Evolutionary conservation across 2,888 invertebrate genomes (phyloP), one percentile per base, ranked within the genome.

Genomic region (Pristionchus arcanus): DNA sequence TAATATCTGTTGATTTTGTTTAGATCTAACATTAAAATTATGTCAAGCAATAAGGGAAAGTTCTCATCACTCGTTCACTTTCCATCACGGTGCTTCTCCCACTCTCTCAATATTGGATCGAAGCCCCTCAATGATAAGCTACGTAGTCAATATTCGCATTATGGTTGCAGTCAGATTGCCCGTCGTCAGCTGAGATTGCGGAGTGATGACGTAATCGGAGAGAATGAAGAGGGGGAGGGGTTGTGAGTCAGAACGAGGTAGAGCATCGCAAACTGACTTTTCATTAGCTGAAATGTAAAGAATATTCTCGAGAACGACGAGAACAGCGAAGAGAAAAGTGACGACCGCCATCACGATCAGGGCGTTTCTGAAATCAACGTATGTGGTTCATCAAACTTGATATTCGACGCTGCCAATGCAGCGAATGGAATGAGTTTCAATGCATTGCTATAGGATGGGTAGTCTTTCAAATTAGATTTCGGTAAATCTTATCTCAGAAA

Each of bases 291-390:
- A 42, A 4, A 88, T 88, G 55, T 74, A 88, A 0, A 88, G 87
- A 63, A 88, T 74, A 68, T 88, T 88, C 87, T 88, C 87, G 87
- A 88, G 71, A 28, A 88, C 74, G 53, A 88, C 87, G 34, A 88
- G 55, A 42, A 88, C 21, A 21, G 87, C 87, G 55, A 88, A 88
- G 87, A 88, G 74, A 34, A 88, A 88, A 53, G 87, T 88, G 71
- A 88, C 37, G 37, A 74, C 66, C 25, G 87, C 74, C 74, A 88
- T 88, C n/a, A 49, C 49, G 74, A 74, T 55, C 31, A 88, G 31
- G 34, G 55, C 74, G 31, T 88, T 88, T n/a, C 87, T 88, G 74
- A 28, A 68, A 66, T 25, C 19, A 7, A 19, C 3, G 31, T 53
- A 55, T 37, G 15, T 37, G 11, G 5, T 21, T 77, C 77, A 25